Base-by-base conservation (phyloP, 2,888 invertebrate species). In the Leucozona laternaria region DNA sequence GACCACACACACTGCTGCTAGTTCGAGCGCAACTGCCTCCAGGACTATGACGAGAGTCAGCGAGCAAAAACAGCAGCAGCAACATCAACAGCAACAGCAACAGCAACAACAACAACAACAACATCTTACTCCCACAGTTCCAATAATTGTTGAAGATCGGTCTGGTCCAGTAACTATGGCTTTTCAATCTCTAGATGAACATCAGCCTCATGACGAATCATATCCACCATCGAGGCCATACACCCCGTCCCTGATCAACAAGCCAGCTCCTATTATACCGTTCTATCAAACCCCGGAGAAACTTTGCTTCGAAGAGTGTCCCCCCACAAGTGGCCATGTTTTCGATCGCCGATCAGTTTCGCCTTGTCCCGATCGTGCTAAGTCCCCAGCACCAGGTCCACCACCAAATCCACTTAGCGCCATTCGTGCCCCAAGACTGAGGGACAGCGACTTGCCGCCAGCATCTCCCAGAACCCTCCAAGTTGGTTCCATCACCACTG, bases 221-320 rank as follows among this genome's bases (percentile, higher is more conserved):
- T 90, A 90, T 78, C 90, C 90, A 22, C 90, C 90, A 3, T 90
- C 91, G 1, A 93, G 96, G 76, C 94, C 96, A 5, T 93, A 94
- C 79, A 96, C 96, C 22, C 96, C 96, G 0, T 95, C 95, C 90
- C 92, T 94, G 92, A 95, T 95, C 79, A 96, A 96, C 90, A 92
- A 92, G 84, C 96, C 96, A 31, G 96, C 96, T 2, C 95, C 96
- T 13, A 93, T 95, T 66, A 95, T 97, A 88, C 97, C 97, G 10
- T 95, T 95, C 89, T 97, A 97, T 90, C 97, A 97, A 92, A 92
- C 91, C 17, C 85, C 91, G 13, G 95, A 95, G 92, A 95, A 96
- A 91, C 93, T 97, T 88, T 95, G 96, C 40, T 94, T 95, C n/a
- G 95, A 95, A 55, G 94, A 95, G 90, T 94, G 95, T 90, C 90